These are phyloP conservation scores for Hiodon tergisus DNA, from an alignment of 2,113 vertebrate genomes.

Conservation along the genomic window DNA sequence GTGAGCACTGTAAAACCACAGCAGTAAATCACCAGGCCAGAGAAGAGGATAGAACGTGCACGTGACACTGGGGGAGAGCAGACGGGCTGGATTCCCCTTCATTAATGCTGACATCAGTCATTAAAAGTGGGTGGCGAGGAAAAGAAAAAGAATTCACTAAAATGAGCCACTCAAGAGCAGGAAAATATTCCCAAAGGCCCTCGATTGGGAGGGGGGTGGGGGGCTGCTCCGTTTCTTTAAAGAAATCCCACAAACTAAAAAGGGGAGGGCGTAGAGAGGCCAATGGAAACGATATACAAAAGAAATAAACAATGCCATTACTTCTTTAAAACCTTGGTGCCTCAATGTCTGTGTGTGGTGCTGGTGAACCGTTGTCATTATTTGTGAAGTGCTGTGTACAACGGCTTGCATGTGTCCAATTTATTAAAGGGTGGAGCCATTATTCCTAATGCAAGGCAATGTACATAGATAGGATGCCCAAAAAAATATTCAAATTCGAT, in stretches of 20 bases:
- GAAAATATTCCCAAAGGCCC: neutral
- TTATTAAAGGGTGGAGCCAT: neutral
- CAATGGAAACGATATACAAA: neutral
- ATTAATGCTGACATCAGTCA: neutral
- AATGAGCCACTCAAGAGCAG: neutral
- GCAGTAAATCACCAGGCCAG: slow-evolving; percentile 11
- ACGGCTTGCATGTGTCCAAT: neutral
- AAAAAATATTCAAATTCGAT: too few species aligned
- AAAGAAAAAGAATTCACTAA: neutral
- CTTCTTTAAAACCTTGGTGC: neutral
- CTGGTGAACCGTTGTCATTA: neutral
- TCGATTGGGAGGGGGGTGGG: neutral
- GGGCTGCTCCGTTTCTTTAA: neutral
- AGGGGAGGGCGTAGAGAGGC: too few species aligned
- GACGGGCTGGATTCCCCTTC: neutral
- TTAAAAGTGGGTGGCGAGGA: neutral
- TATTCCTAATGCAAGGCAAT: too few species aligned
- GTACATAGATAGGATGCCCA: too few species aligned
- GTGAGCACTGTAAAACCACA: neutral
- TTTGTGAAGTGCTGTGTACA: neutral
- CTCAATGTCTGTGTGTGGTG: neutral
- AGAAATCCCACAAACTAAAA: neutral
- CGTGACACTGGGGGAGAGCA: neutral
- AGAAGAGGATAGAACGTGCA: neutral
- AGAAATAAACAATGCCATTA: neutral